Conservation (phyloP, 2,888 invertebrate species). For the Pteria penguin region DNA sequence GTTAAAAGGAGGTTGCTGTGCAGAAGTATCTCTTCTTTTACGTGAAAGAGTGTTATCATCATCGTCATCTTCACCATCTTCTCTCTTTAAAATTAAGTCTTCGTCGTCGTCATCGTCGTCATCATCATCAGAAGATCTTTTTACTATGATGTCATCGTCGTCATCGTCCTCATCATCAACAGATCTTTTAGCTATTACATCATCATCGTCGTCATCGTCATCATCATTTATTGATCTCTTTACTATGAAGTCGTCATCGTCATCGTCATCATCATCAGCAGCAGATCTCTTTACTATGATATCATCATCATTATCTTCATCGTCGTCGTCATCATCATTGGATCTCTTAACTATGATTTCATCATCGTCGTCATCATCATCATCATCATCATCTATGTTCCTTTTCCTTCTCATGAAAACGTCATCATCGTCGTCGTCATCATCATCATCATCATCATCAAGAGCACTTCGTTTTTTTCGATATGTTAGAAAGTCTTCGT, state of each 20-base stretch:
- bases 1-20: too few species aligned
- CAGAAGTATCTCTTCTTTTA: too few species aligned
- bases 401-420: background rate
- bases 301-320: constrained; percentile 5
- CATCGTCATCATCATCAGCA: constrained; percentile 19
- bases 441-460: constrained; percentile 4
- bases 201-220: constrained; percentile 7
- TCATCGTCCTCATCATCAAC: background rate
- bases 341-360: background rate
- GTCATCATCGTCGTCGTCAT: constrained; percentile 4
- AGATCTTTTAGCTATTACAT: too few species aligned
- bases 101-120: background rate
- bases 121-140: background rate
- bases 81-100: background rate
- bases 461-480: background rate
- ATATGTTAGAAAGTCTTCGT: background rate
- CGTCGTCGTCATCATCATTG: background rate
- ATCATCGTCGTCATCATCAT: constrained; percentile 2
- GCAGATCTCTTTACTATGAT: background rate
- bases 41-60: too few species aligned
- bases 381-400: background rate
- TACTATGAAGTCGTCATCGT: constrained; percentile 6
- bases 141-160: background rate
- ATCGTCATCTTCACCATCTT: background rate
- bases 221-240: background rate